Conservation (phyloP, 2,888 invertebrate species). For the Diadromus collaris region DNA sequence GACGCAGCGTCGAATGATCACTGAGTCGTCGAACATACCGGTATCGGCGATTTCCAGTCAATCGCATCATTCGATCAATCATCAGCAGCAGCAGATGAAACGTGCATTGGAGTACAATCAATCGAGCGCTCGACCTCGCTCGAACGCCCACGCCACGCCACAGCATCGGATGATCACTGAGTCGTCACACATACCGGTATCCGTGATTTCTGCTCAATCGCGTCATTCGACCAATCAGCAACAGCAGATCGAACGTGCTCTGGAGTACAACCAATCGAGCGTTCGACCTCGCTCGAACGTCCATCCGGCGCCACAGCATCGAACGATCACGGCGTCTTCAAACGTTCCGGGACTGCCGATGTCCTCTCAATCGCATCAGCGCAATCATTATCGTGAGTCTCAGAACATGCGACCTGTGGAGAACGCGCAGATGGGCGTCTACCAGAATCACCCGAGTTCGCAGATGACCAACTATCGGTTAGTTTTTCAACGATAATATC, state of each 20-base stretch:
- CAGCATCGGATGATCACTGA: background rate
- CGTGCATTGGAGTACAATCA: slow-evolving; percentile 5
- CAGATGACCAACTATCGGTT: slow-evolving; percentile 8
- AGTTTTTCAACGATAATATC: background rate
- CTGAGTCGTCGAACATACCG: background rate
- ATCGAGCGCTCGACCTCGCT: background rate
- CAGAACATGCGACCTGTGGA: background rate
- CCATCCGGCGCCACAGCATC: no score
- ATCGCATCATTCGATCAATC: background rate
- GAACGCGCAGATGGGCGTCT: background rate
- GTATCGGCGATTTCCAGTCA: no score
- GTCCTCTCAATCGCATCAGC: background rate
- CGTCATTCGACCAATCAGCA: background rate
- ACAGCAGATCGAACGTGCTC: background rate
- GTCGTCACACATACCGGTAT: background rate
- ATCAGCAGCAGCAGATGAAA: background rate
- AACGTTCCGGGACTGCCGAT: background rate
- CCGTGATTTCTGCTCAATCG: background rate
- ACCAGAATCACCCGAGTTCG: background rate
- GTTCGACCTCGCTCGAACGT: background rate
- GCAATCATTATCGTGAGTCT: background rate
- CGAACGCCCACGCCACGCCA: background rate
- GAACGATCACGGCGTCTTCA: background rate
- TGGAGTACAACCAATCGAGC: background rate
- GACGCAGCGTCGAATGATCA: background rate